Evolutionary conservation across 1,140 invertebrate genomes (phyloP), one percentile per base, ranked within the genome.

Genomic region (Drosophila nannoptera): DNA sequence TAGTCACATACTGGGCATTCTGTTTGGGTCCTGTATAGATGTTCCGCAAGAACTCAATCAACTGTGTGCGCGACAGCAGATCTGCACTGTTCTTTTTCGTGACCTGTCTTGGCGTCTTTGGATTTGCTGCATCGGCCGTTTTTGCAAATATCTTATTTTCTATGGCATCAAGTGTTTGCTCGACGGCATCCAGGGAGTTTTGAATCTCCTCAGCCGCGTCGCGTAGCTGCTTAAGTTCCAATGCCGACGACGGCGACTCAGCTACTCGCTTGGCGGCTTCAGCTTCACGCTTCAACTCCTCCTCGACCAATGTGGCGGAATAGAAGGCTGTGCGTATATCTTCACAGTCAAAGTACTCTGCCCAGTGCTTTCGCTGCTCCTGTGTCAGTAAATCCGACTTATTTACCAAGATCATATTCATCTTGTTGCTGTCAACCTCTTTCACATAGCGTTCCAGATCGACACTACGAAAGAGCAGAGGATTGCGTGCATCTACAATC

Each of bases 401-500:
- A 90, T 99, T 99, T 5, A 99, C 90, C 9, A 99, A 90, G 22
- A 99, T 91, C 67, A 99, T 90, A 90, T 95, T 97, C 12, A 92
- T 89, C 90, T 99, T 97, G 61, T 92, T 90, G 48, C 91, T 73
- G 88, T 94, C 91, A 8, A 97, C 91, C 92, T 99, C 97, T 75
- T 94, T 93, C 0, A 98, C 97, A 91, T 99, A 99, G 8, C 90
- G 91, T 81, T 98, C 97, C n/a, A 99, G 90, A 91, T 99, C 99
- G 82, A 94, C 92, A 90, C 96, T 99, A 87, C 95, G 93, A 77
- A 99, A 99, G 0, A 99, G 90, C 33, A 99, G 89, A 3, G 98
- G 98, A 92, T 99, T 99, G 76, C 99, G 92, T 2, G 97, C 97
- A 92, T 99, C 99, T 0, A 99, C 94, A 77, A 99, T 97, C 89